phyloP scores from a whole-genome alignment of 2,888 invertebrate species.

The Cyaniris semiargus region DNA sequence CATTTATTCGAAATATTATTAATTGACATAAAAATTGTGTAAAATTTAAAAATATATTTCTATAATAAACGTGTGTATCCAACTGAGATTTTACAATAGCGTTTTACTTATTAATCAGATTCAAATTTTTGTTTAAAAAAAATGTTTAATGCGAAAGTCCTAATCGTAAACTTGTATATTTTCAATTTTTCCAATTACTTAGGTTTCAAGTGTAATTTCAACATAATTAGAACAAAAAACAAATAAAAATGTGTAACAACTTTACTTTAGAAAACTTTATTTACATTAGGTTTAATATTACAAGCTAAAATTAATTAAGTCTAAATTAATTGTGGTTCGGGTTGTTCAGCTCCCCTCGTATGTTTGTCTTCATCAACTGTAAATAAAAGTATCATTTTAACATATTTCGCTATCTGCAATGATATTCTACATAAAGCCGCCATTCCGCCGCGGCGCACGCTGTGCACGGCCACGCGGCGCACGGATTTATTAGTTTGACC shows the following conservation, averaged over 20 bases:
- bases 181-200: too few species aligned
- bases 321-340: conserved; percentile 47
- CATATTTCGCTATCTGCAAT: neutral
- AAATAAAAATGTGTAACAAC: neutral
- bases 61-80: conserved; percentile 27
- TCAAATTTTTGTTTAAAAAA: too few species aligned
- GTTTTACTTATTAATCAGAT: neutral
- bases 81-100: neutral
- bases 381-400: conserved; percentile 38
- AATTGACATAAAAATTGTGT: neutral
- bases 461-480: too few species aligned
- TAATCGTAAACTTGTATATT: too few species aligned
- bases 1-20: conserved; percentile 16
- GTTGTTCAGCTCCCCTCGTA: conserved; percentile 65
- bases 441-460: too few species aligned
- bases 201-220: too few species aligned
- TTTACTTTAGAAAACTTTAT: neutral
- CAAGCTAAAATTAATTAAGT: neutral
- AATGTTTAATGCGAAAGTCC: too few species aligned
- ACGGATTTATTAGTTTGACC: too few species aligned
- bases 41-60: conserved; percentile 19
- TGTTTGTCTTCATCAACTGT: conserved; percentile 72
- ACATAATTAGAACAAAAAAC: neutral
- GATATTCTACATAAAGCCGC: too few species aligned
- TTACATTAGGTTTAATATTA: neutral